Evolutionary conservation across 2,797 vertebrate species (phyloP).

Genomic region (Spinibarbus caldwelli): DNA sequence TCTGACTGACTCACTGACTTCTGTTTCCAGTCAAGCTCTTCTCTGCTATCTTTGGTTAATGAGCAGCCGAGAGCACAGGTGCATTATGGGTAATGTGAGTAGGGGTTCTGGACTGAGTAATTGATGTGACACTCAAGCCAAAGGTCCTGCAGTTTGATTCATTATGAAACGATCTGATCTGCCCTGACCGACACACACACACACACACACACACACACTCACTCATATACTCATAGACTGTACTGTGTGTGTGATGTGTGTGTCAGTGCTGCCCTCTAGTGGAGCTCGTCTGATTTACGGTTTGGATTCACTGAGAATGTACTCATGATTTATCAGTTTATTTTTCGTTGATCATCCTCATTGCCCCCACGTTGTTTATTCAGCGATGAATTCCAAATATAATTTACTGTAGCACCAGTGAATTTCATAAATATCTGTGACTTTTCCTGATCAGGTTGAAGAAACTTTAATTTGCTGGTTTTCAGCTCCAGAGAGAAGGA

Average conservation of each 20-base stretch:
- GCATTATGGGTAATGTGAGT: constrained; percentile 21
- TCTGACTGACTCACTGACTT: background rate
- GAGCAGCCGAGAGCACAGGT: background rate
- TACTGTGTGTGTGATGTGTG: background rate
- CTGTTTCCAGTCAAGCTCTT: background rate
- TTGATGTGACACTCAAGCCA: constrained; percentile 5
- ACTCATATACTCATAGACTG: background rate
- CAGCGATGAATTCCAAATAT: background rate
- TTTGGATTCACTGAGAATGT: background rate
- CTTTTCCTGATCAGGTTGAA: background rate
- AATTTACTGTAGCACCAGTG: background rate
- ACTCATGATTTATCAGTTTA: background rate
- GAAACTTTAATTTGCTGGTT: background rate
- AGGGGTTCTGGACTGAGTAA: background rate
- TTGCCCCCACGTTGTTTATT: background rate
- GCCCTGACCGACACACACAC: background rate
- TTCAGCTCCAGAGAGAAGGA: background rate
- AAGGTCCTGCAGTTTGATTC: constrained; percentile 7
- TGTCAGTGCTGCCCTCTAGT: constrained; percentile 33
- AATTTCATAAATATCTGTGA: background rate
- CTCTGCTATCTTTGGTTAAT: constrained; percentile 11
- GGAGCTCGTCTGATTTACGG: background rate
- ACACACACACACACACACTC: background rate
- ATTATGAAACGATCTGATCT: background rate
- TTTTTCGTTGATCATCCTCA: background rate